Base-by-base conservation (phyloP, 2,888 invertebrate genomes). In the Ormia ochracea region DNA sequence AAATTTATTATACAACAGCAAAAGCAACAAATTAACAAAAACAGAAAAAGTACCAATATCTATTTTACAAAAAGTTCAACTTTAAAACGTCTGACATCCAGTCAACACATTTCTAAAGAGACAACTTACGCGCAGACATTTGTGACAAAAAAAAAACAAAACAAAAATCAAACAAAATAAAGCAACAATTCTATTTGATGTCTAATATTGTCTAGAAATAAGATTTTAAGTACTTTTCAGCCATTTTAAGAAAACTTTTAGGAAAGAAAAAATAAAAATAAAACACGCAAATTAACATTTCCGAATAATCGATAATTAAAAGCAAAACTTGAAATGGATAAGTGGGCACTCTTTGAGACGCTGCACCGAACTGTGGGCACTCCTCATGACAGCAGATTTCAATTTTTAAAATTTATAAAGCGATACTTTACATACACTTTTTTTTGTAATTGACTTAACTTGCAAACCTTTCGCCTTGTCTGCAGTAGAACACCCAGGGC, bases 21-120 rank as follows among this genome's bases (percentile, higher is more conserved):
- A 50, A 14, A 5, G 7, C 7, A 5, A 26, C 14, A 4, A n/a
- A 12, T 23, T n/a, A 48, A 26, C 12, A 7, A 26, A 26, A 48
- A 7, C 33, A 21, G 21, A 36, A 33, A 31, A 41, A 17, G 17
- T 3, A 12, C 36, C 5, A 17, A 33, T n/a, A 5, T 17, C 33
- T n/a, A n/a, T n/a, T 28, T 26, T 10, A 28, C n/a, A 50, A 6
- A 36, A 56, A 1, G 10, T 10, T 41, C 28, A 41, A 61, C 43
- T 54, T 52, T 33, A 43, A 63, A 63, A 36, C 41, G 63, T 63
- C 63, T 72, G 73, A 73, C 73, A 73, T 56, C 54, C 36, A 73
- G 73, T 73, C 59, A 59, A 70, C 70, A 59, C 70, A 70, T 70
- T 52, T 70, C 41, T 31, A 6, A 45, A 73, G 7, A 26, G 33